phyloP scores from a whole-genome alignment of 2,113 vertebrate species.

The Forbesichthys agassizii region DNA sequence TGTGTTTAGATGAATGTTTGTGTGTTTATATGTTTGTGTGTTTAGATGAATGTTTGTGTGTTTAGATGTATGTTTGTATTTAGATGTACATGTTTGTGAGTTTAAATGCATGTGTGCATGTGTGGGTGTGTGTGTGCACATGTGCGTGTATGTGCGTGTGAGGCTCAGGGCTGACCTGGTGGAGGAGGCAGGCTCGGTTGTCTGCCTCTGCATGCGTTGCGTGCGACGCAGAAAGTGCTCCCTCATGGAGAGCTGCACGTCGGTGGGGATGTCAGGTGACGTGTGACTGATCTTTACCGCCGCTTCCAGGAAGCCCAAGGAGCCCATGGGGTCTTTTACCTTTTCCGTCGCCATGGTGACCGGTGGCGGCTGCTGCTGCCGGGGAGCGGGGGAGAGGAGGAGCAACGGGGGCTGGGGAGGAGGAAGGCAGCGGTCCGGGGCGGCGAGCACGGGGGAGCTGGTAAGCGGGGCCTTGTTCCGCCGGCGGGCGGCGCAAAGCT shows the following conservation, averaged over 20 bases:
- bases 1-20: no score
- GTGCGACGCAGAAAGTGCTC: constrained; percentile 87
- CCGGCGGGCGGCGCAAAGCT: constrained; percentile 88
- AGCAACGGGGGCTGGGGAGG: constrained; percentile 34
- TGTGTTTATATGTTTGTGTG: no score
- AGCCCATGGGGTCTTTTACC: constrained; percentile 81
- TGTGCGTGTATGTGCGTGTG: constrained; percentile 4
- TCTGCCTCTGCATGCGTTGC: constrained; percentile 86
- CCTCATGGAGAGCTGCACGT: constrained; percentile 94
- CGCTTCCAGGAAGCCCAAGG: constrained; percentile 87
- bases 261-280: constrained; percentile 90
- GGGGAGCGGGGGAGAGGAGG: constrained; percentile 41
- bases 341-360: constrained; percentile 89
- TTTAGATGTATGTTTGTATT: no score
- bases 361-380: constrained; percentile 34
- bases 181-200: constrained; percentile 89
- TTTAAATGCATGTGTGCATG: no score
- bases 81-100: not conserved
- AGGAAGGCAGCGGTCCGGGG: constrained; percentile 48
- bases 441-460: constrained; percentile 60
- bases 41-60: no score
- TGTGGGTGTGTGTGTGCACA: not conserved
- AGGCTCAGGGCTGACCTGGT: constrained; percentile 77
- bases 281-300: constrained; percentile 97
- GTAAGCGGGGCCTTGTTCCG: constrained; percentile 81